These are phyloP conservation scores for Drosophila eohydei DNA, from an alignment of 2,888 invertebrate species.

Conservation along the genomic window DNA sequence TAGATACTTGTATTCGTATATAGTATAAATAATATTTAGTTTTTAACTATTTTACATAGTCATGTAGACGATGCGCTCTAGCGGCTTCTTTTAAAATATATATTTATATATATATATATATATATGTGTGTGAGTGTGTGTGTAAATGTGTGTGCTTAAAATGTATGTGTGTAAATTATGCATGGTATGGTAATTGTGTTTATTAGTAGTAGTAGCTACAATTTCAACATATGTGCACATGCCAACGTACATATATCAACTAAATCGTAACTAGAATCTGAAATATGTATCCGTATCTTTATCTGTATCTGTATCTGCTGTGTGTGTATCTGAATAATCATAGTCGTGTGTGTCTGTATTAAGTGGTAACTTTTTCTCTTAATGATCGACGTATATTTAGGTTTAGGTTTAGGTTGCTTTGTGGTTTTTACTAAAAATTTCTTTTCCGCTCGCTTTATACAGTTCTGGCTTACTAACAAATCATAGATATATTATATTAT, in stretches of 20 bases:
- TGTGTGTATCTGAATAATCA: slow-evolving; percentile 30
- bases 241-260: slow-evolving; percentile 57
- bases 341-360: slow-evolving; percentile 34
- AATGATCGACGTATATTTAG: slow-evolving; percentile 36
- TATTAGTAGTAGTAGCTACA: slow-evolving; percentile 75
- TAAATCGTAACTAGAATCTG: slow-evolving; percentile 62
- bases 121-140: slow-evolving; percentile 17
- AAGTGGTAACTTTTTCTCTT: slow-evolving; percentile 40
- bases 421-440: slow-evolving; percentile 40
- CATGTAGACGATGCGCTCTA: slow-evolving; percentile 77
- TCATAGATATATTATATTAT: slow-evolving; percentile 12
- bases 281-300: slow-evolving; percentile 27
- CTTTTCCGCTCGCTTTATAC: slow-evolving; percentile 61
- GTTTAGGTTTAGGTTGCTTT: slow-evolving; percentile 45
- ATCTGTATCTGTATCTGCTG: slow-evolving; percentile 23
- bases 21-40: slow-evolving; percentile 70
- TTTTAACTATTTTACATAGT: slow-evolving; percentile 83
- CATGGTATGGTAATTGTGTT: slow-evolving; percentile 49
- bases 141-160: slow-evolving; percentile 31
- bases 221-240: slow-evolving; percentile 75
- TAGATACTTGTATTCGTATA: slow-evolving; percentile 69
- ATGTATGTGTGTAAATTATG: slow-evolving; percentile 39
- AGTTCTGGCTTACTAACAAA: slow-evolving; percentile 58
- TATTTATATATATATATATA: slow-evolving; percentile 4
- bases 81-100: slow-evolving; percentile 60